phyloP scores from a whole-genome alignment of 1,140 invertebrate species.

The Hylaeus anthracinus region DNA sequence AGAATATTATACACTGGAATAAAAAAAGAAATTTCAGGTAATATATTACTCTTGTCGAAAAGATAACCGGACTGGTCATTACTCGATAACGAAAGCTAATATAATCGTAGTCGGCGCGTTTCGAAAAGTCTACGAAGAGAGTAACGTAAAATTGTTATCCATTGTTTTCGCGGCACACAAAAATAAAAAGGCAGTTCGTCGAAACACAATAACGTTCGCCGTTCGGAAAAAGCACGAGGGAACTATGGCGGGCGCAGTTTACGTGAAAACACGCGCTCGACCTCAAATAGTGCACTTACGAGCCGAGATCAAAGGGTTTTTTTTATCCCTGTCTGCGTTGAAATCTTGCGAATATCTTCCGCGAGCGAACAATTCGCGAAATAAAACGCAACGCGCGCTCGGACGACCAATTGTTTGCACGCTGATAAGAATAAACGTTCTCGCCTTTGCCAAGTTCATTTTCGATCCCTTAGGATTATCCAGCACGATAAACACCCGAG shows the following conservation, averaged over 20 bases:
- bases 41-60: too few species aligned
- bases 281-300: not conserved
- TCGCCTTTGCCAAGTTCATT: not conserved
- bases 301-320: conserved; percentile 6
- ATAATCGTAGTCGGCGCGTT: not conserved
- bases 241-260: not conserved
- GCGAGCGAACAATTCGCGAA: not conserved
- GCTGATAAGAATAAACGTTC: not conserved
- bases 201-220: conserved; percentile 4
- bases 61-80: too few species aligned
- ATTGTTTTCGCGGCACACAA: not conserved
- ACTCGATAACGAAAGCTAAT: not conserved
- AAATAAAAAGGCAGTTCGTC: not conserved
- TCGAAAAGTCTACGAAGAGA: not conserved
- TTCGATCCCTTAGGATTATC: too few species aligned
- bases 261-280: not conserved
- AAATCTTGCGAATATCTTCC: not conserved
- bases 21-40: too few species aligned
- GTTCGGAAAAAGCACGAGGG: not conserved
- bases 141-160: not conserved
- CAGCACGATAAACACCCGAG: not conserved
- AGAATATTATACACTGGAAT: too few species aligned
- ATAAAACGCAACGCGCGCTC: too few species aligned
- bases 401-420: not conserved
- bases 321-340: not conserved